Percentiles rank a stretch among this genome's conserved stretches.
Evolutionary conservation across 2,888 invertebrate genomes (phyloP).

Genomic region (Heliconius hortense): DNA sequence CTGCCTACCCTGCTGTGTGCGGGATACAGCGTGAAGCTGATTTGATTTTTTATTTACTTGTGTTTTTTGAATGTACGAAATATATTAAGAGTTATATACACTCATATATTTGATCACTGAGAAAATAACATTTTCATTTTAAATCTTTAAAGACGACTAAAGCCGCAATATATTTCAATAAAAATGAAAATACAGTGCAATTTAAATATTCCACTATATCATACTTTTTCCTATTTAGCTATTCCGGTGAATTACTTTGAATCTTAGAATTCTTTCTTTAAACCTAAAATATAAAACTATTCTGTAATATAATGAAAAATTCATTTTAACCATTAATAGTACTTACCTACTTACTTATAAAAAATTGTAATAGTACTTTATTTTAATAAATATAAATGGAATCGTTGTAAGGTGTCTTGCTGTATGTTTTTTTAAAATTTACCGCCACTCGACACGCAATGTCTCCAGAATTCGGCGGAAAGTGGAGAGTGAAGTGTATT

Average conservation of each 20-base stretch:
- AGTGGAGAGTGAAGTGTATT: no score
- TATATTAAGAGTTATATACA: not conserved
- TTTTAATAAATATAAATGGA: no score
- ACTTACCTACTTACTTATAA: no score
- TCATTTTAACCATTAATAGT: not conserved
- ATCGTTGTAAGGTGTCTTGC: no score
- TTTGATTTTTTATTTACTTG: no score
- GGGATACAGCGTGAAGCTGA: no score
- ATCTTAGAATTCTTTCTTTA: not conserved
- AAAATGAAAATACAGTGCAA: not conserved
- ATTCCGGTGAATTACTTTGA: conserved; percentile 17
- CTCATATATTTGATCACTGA: not conserved
- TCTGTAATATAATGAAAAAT: not conserved
- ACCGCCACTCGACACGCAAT: no score
- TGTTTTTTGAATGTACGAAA: no score
- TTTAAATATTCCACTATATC: not conserved
- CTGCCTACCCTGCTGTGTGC: no score
- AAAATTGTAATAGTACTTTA: no score
- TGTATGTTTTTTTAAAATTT: no score
- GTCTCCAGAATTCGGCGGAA: no score
- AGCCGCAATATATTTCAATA: conserved; percentile 10
- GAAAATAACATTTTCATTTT: not conserved
- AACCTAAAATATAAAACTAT: not conserved
- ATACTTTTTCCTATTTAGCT: conserved; percentile 19
- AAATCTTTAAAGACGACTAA: not conserved